Conservation (phyloP, 2,888 invertebrate species). For the Dioctria rufipes region DNA sequence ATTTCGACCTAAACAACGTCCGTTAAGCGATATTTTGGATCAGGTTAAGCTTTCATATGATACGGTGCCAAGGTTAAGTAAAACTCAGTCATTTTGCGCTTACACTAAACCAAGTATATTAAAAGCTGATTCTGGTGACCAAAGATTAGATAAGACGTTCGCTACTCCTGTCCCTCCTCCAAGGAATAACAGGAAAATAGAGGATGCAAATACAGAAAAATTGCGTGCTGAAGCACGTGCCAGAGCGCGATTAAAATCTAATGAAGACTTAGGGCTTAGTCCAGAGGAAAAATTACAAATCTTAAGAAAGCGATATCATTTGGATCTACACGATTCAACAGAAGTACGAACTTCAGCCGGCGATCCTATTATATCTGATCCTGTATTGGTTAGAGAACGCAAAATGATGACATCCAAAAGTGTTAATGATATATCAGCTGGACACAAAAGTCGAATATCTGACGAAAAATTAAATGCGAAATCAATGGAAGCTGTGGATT, state of each 20-base stretch:
- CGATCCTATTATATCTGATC: conserved; percentile 61
- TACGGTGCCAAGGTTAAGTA: conserved; percentile 66
- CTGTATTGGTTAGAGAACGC: conserved; percentile 65
- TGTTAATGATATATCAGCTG: conserved; percentile 68
- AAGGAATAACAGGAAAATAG: conserved; percentile 66
- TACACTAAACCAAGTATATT: conserved; percentile 56
- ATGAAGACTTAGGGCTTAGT: conserved; percentile 82
- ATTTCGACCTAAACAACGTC: conserved; percentile 66
- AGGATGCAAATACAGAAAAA: conserved; percentile 72
- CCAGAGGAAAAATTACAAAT: conserved; percentile 78
- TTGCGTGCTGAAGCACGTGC: conserved; percentile 78
- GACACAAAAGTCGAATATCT: conserved; percentile 61
- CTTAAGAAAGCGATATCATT: conserved; percentile 70
- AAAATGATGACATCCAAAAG: conserved; percentile 71
- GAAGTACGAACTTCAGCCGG: conserved; percentile 16
- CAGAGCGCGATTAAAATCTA: conserved; percentile 79
- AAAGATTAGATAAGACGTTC: conserved; percentile 65
- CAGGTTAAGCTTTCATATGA: conserved; percentile 62
- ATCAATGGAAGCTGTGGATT: conserved; percentile 65
- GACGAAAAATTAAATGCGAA: conserved; percentile 61
- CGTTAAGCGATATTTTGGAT: conserved; percentile 68
- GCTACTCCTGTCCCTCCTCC: conserved; percentile 74
- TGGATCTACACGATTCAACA: conserved; percentile 64
- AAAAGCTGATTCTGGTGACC: conserved; percentile 62
- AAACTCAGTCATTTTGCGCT: conserved; percentile 68